A percentile compares a stretch with the other conserved stretches of the same genome.
phyloP scores from a whole-genome alignment of 1,140 invertebrate genomes.

The Platorchestia sp. region DNA sequence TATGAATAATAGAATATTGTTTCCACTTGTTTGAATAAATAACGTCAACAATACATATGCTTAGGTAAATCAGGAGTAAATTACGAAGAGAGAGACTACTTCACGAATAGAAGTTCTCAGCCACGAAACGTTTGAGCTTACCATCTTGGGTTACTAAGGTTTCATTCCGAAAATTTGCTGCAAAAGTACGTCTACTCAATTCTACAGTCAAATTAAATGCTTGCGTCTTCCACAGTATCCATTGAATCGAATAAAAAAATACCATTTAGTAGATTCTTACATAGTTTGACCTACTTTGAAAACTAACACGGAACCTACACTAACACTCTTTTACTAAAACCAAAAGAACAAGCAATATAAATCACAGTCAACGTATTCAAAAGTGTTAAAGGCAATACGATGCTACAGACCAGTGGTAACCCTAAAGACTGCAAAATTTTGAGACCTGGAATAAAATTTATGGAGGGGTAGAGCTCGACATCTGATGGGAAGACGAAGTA shows the following conservation, averaged over 20 bases:
- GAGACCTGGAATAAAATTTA: constrained; percentile 62
- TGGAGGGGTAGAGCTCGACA: constrained; percentile 85
- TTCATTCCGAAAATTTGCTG: too few relatives aligned
- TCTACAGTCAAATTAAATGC: background rate
- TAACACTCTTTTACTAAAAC: background rate
- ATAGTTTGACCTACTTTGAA: background rate
- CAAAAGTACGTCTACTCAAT: too few relatives aligned
- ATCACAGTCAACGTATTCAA: background rate
- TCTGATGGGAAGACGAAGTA: constrained; percentile 89
- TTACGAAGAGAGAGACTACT: background rate
- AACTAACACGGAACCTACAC: background rate
- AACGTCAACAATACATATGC: too few relatives aligned
- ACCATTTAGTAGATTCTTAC: background rate
- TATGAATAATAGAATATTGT: too few relatives aligned
- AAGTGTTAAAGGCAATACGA: background rate
- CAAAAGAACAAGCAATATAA: background rate
- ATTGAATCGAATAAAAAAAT: background rate
- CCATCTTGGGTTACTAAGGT: too few relatives aligned
- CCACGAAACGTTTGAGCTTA: too few relatives aligned
- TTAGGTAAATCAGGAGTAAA: too few relatives aligned
- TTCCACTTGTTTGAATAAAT: too few relatives aligned
- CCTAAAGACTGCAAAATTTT: background rate
- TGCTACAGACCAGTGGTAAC: too few relatives aligned
- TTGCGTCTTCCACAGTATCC: background rate
- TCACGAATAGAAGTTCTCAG: background rate